Percentiles rank a stretch among this genome's conserved stretches.
These are phyloP conservation scores for Laticauda colubrina DNA, from an alignment of 2,113 vertebrate species.

Conservation along the genomic window DNA sequence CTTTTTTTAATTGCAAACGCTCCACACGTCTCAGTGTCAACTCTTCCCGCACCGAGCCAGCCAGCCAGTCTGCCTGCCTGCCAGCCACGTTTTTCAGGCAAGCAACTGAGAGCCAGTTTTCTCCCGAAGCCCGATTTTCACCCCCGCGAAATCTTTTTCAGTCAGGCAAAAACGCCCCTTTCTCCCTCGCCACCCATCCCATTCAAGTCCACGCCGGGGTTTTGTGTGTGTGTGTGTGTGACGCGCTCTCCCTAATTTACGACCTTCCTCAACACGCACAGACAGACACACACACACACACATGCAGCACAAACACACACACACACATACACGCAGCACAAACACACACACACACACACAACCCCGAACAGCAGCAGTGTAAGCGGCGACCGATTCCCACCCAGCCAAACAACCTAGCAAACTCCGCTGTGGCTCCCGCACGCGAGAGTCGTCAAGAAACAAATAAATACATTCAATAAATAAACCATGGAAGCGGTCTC, in stretches of 20 bases:
- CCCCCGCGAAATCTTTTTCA: neutral
- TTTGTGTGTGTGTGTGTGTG: neutral
- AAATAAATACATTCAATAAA: neutral
- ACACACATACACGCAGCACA: neutral
- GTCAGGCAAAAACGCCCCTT: neutral
- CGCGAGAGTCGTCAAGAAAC: neutral
- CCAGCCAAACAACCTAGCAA: conserved; percentile 9
- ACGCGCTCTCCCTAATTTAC: conserved; percentile 8
- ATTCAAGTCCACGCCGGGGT: neutral
- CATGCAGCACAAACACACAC: neutral
- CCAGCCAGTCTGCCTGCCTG: neutral
- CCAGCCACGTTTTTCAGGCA: neutral
- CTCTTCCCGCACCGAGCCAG: neutral
- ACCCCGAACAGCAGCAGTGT: neutral
- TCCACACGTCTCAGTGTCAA: conserved; percentile 10
- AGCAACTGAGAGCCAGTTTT: neutral
- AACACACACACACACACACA: neutral
- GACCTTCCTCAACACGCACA: neutral
- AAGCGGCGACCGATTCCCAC: neutral
- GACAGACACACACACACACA: neutral
- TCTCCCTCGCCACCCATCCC: neutral
- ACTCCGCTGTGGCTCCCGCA: conserved; percentile 19
- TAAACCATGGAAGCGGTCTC: neutral
- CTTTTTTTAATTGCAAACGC: conserved; percentile 19
- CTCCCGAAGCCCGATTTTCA: neutral